These are phyloP conservation scores for Machimus atricapillus DNA, from an alignment of 2,888 invertebrate genomes.

Conservation along the genomic window DNA sequence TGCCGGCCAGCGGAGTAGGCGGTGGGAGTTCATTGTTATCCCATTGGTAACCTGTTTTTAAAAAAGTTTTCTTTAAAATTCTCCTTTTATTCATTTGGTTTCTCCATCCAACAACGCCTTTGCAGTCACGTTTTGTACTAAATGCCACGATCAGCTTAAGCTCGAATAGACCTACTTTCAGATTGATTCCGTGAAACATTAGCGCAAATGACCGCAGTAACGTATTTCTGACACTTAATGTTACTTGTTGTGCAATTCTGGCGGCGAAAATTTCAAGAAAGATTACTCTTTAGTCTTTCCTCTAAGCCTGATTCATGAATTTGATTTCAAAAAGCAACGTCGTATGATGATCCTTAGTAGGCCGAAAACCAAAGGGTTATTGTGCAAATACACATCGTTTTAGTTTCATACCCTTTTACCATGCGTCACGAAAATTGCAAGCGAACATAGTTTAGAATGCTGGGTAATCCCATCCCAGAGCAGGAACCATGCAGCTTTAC, in stretches of 20 bases:
- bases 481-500: background rate
- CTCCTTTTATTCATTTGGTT: background rate
- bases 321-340: background rate
- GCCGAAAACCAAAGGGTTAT: background rate
- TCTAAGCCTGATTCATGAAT: background rate
- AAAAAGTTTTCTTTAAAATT: background rate
- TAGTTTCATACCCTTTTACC: background rate
- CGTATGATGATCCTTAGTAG: background rate
- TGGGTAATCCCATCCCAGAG: background rate
- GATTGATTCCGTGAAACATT: background rate
- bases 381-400: background rate
- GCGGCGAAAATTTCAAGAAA: background rate
- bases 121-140: background rate
- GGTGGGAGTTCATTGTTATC: constrained; percentile 43
- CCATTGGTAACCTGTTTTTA: constrained; percentile 31
- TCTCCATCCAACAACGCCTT: background rate
- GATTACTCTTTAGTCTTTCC: background rate
- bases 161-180: background rate
- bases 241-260: background rate
- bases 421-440: background rate
- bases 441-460: background rate
- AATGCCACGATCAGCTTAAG: background rate
- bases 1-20: background rate
- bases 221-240: background rate
- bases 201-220: background rate